phyloP scores from a whole-genome alignment of 2,888 invertebrate species.

The Drosophila monieri region DNA sequence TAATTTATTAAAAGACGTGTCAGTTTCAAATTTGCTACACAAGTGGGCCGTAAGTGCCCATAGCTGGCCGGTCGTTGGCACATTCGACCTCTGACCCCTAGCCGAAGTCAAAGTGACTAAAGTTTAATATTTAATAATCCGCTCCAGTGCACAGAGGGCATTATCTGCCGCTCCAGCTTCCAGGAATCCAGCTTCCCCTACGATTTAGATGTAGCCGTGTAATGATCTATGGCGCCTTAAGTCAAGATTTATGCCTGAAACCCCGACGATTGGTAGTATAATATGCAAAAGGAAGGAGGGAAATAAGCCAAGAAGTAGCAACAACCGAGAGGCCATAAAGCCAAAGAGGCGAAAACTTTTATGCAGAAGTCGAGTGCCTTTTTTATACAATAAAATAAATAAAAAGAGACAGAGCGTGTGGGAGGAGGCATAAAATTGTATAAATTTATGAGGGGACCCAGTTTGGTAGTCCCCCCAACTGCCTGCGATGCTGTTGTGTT shows the following conservation, averaged over 20 bases:
- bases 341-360: slow-evolving; percentile 57
- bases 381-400: slow-evolving; percentile 72
- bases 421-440: slow-evolving; percentile 64
- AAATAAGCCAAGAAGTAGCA: slow-evolving; percentile 16
- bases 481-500: slow-evolving; percentile 24
- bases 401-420: slow-evolving; percentile 47
- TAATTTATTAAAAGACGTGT: slow-evolving; percentile 21
- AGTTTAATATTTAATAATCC: slow-evolving; percentile 75
- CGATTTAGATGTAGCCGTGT: slow-evolving; percentile 65
- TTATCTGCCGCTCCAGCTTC: not conserved
- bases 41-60: slow-evolving; percentile 15
- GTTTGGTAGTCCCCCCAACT: slow-evolving; percentile 45
- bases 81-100: slow-evolving; percentile 16
- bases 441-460: slow-evolving; percentile 66
- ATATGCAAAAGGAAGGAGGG: slow-evolving; percentile 53
- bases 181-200: slow-evolving; percentile 11
- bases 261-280: slow-evolving; percentile 63
- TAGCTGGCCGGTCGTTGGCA: not conserved
- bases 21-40: slow-evolving; percentile 22
- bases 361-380: slow-evolving; percentile 65
- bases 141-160: slow-evolving; percentile 51
- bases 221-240: slow-evolving; percentile 77
- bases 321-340: slow-evolving; percentile 68
- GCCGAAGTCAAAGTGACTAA: slow-evolving; percentile 23
- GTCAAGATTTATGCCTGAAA: slow-evolving; percentile 70